These are phyloP conservation scores for Tethea ocularis DNA, from an alignment of 2,888 invertebrate species.

Conservation along the genomic window DNA sequence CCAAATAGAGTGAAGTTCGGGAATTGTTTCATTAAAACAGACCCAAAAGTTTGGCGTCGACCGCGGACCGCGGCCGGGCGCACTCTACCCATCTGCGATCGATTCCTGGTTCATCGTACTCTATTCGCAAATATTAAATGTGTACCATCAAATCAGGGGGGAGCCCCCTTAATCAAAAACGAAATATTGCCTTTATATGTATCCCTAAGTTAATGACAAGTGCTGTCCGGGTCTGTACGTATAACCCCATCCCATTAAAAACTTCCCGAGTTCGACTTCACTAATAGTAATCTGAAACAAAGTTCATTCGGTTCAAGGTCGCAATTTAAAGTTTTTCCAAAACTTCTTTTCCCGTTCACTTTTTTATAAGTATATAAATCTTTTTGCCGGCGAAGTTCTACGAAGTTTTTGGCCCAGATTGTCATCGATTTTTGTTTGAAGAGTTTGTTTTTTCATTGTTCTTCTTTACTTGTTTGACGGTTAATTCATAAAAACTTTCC, in stretches of 20 bases:
- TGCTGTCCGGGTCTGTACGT: slow-evolving; percentile 53
- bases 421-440: slow-evolving; percentile 85
- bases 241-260: slow-evolving; percentile 74
- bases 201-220: slow-evolving; percentile 56
- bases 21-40: slow-evolving; percentile 77
- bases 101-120: slow-evolving; percentile 72
- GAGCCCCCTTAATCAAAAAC: slow-evolving; percentile 50
- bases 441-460: slow-evolving; percentile 84
- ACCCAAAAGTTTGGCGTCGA: slow-evolving; percentile 72
- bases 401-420: slow-evolving; percentile 84
- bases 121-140: slow-evolving; percentile 51
- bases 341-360: slow-evolving; percentile 81
- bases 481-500: slow-evolving; percentile 83
- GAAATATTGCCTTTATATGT: slow-evolving; percentile 59
- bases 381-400: slow-evolving; percentile 81
- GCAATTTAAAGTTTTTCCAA: slow-evolving; percentile 85
- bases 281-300: slow-evolving; percentile 83
- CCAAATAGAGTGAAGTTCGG: slow-evolving; percentile 67
- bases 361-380: slow-evolving; percentile 84
- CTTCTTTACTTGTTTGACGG: slow-evolving; percentile 84
- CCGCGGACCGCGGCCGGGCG: slow-evolving; percentile 56
- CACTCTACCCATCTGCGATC: slow-evolving; percentile 60
- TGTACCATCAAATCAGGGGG: slow-evolving; percentile 50
- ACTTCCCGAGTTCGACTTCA: slow-evolving; percentile 71
- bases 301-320: slow-evolving; percentile 82